Evolutionary conservation across 2,888 invertebrate genomes (phyloP).

Genomic region (Zaprionus obscuricornis): DNA sequence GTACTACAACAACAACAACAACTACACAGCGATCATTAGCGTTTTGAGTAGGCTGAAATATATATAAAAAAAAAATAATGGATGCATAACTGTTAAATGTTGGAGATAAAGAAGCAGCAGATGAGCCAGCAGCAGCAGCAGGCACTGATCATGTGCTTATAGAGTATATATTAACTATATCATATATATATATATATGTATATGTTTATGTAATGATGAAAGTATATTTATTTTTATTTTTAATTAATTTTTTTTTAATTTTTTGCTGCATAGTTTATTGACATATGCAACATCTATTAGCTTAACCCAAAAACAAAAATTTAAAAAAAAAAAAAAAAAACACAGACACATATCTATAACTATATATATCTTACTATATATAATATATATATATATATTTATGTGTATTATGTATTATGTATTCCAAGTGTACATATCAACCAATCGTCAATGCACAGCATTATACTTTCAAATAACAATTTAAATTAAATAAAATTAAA

Average conservation of each 20-base stretch:
- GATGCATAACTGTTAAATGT: no score
- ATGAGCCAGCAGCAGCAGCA: no score
- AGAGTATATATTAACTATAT: no score
- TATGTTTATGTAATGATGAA: slow-evolving; percentile 18
- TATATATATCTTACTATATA: slow-evolving; percentile 12
- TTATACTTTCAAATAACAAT: slow-evolving; percentile 16
- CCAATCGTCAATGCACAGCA: slow-evolving; percentile 31
- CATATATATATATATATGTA: slow-evolving; percentile 9
- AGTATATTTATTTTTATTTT: slow-evolving; percentile 27
- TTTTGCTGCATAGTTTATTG: slow-evolving; percentile 47
- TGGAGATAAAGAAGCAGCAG: no score
- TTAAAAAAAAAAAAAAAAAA: no score
- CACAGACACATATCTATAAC: slow-evolving; percentile 16
- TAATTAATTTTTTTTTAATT: no score
- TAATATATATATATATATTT: slow-evolving; percentile 17
- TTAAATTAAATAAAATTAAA: not conserved
- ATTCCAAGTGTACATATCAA: slow-evolving; percentile 70
- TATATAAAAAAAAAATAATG: no score
- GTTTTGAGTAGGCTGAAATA: no score
- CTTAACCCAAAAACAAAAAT: no score
- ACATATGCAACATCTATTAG: no score
- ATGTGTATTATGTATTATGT: slow-evolving; percentile 15
- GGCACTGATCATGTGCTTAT: no score
- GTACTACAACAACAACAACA: slow-evolving; percentile 36
- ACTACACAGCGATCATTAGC: slow-evolving; percentile 33